Base-by-base conservation (phyloP, 2,797 vertebrate genomes). In the Premnoplex brunnescens region DNA sequence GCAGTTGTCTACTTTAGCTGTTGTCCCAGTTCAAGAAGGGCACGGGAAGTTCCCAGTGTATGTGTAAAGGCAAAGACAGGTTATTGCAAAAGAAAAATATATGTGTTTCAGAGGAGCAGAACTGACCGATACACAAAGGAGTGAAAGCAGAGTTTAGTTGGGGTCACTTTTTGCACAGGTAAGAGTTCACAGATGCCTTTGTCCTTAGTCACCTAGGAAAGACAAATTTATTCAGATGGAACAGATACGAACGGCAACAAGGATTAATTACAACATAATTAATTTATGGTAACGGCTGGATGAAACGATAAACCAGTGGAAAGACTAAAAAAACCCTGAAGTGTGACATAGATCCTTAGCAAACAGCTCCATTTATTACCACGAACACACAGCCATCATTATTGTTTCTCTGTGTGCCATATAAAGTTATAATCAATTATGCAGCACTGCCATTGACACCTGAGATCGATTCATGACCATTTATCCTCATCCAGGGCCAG, bases 351-450 rank as follows among this genome's bases (percentile, higher is more conserved):
- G 91, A 92, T 87, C 88, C 81, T 46, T 8, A 32, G 84, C 71
- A 92, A 92, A 77, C 72, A 64, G 91, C 92, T 68, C 81, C 52
- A 64, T 64, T 82, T 76, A 63, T 81, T 84, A 59, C 73, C 88
- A 79, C 87, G 13, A 67, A 75, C 37, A 60, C n/a, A 39, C 8
- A 60, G 60, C n/a, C 49, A 48, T 76, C 69, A 52, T 13, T 41
- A 28, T 51, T 37, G 36, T 36, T 88, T 63, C 91, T 59, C 68
- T 19, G 75, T 39, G 24, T 55, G 74, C 63, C 68, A 48, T 89
- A 67, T 93, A 83, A 92, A 93, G 91, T 94, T 77, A 14, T 87
- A 91, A 82, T 97, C 48, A 96, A 97, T 96, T 95, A 97, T 91
- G 76, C 89, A 97, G 89, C 6, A 7, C 63, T 82, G 89, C 59